Evolutionary conservation across 1,140 invertebrate genomes (phyloP).

Genomic region (Camponotus pennsylvanicus): DNA sequence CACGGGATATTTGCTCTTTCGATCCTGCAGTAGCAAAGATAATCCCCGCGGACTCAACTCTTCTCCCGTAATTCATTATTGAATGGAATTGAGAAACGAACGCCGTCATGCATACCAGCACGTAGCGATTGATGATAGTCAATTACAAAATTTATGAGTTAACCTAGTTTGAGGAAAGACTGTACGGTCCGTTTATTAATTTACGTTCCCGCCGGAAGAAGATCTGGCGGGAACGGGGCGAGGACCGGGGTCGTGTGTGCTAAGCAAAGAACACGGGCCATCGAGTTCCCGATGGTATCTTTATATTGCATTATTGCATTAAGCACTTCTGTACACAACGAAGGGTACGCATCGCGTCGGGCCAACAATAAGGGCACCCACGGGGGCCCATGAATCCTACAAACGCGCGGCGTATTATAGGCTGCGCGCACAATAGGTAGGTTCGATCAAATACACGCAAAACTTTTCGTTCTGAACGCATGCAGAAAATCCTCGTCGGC

Average conservation of each 20-base stretch:
- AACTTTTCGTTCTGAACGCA: slow-evolving; percentile 17
- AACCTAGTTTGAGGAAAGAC: neutral
- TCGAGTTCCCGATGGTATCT: slow-evolving; percentile 81
- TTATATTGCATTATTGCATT: slow-evolving; percentile 84
- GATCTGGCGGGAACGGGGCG: slow-evolving; percentile 36
- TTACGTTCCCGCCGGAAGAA: slow-evolving; percentile 68
- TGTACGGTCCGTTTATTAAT: slow-evolving; percentile 65
- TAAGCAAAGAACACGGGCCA: slow-evolving; percentile 69
- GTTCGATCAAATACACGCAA: slow-evolving; percentile 71
- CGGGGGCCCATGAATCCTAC: slow-evolving; percentile 67
- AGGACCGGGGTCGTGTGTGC: slow-evolving; percentile 52
- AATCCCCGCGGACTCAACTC: slow-evolving; percentile 24
- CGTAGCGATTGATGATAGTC: slow-evolving; percentile 16
- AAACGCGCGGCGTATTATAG: slow-evolving; percentile 65
- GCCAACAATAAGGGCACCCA: slow-evolving; percentile 70
- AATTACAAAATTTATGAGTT: slow-evolving; percentile 50
- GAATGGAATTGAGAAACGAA: neutral
- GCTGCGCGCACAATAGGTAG: slow-evolving; percentile 64
- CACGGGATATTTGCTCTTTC: slow-evolving; percentile 36
- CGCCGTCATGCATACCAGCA: slow-evolving; percentile 8
- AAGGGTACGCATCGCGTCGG: slow-evolving; percentile 70
- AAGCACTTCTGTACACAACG: slow-evolving; percentile 83
- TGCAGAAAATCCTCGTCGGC: slow-evolving; percentile 42
- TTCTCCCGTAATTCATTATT: slow-evolving; percentile 14
- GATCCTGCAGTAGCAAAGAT: neutral